These are phyloP conservation scores for Diloba caeruleocephala DNA, from an alignment of 2,888 invertebrate species.

Conservation along the genomic window DNA sequence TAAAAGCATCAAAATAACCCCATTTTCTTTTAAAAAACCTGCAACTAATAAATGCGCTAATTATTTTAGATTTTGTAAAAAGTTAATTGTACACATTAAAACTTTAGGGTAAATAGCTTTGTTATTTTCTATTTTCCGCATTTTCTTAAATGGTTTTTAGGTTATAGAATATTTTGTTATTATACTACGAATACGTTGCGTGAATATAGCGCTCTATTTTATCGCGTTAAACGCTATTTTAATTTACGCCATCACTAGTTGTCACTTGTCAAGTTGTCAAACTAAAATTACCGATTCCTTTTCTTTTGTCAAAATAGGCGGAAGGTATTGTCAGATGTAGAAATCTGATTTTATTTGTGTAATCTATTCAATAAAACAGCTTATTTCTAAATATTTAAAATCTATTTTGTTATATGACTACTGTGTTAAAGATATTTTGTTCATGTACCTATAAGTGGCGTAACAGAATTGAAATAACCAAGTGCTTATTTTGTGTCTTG, in stretches of 20 bases:
- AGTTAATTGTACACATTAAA: no score
- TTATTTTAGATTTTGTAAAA: no score
- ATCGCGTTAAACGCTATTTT: no score
- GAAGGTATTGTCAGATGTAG: slow-evolving; percentile 59
- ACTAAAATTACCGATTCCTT: slow-evolving; percentile 40
- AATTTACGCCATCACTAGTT: slow-evolving; percentile 1
- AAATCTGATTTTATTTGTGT: slow-evolving; percentile 56
- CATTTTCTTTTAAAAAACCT: no score
- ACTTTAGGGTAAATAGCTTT: no score
- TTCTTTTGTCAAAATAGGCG: slow-evolving; percentile 68
- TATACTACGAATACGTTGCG: no score
- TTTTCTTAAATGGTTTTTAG: no score
- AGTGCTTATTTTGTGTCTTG: slow-evolving; percentile 62
- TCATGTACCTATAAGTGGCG: slow-evolving; percentile 25
- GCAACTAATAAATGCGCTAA: no score
- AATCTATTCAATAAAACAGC: slow-evolving; percentile 47
- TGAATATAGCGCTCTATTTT: no score
- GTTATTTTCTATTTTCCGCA: no score
- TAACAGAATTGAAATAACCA: slow-evolving; percentile 60
- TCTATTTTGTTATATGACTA: slow-evolving; percentile 12
- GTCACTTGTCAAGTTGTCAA: slow-evolving; percentile 48
- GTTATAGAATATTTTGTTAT: no score
- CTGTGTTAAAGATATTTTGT: slow-evolving; percentile 52
- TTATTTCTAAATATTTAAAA: slow-evolving; percentile 24
- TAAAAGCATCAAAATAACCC: no score